Conservation (phyloP, 37 sponge, comb jelly and placozoan genomes). For the Diacarnus erythraeanus region DNA sequence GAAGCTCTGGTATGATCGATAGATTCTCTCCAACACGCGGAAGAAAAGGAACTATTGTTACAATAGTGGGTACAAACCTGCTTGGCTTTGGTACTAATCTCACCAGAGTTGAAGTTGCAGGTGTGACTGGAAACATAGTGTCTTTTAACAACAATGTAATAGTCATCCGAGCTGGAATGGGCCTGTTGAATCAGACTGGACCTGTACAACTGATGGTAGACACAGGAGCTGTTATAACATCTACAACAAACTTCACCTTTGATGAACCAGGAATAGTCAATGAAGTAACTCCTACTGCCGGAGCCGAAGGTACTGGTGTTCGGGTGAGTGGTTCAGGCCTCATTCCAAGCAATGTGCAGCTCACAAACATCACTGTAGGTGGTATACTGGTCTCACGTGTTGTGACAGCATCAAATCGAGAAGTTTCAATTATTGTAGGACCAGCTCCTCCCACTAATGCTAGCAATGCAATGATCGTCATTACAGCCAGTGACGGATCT, state of each 20-base stretch:
- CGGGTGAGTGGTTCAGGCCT: constrained; percentile 47
- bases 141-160: constrained; percentile 9
- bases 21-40: constrained; percentile 59
- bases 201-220: constrained; percentile 33
- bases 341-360: background rate
- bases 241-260: constrained; percentile 53
- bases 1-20: constrained; percentile 47
- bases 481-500: constrained; percentile 61
- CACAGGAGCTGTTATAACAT: constrained; percentile 53
- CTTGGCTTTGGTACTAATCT: constrained; percentile 42
- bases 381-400: constrained; percentile 48
- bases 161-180: constrained; percentile 33
- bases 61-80: constrained; percentile 55
- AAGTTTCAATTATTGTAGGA: constrained; percentile 63
- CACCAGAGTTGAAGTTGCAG: constrained; percentile 36
- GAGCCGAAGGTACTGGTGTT: constrained; percentile 61
- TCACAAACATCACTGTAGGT: constrained; percentile 49
- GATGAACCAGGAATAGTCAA: constrained; percentile 28
- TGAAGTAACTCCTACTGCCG: constrained; percentile 35
- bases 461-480: constrained; percentile 26
- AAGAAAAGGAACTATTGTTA: constrained; percentile 52
- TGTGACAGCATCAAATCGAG: constrained; percentile 32
- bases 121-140: constrained; percentile 6
- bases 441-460: constrained; percentile 37
- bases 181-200: background rate